Base-by-base conservation (phyloP, 2,888 invertebrate genomes). In the Rhingia rostrata region DNA sequence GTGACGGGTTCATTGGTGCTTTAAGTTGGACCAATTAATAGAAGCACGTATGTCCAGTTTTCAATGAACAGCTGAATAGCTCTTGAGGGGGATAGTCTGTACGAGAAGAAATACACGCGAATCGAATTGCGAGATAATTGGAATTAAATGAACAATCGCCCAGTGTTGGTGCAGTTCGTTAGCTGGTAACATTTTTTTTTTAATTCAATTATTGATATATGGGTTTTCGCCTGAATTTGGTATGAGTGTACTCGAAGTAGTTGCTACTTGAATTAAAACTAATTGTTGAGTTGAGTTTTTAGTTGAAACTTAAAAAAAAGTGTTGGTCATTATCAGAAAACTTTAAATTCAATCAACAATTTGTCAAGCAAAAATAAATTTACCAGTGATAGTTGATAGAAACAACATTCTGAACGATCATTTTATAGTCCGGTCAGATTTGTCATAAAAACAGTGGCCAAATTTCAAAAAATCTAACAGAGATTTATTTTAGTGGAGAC, bases 11-110 rank as follows among this genome's bases (percentile, higher is more conserved):
- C 51, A 77, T 66, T 75, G 75, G 43, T 49, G 51, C 77, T 78
- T 83, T 53, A 83, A 83, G 83, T 74, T 78, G 69, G 54, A 78
- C 83, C 83, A 83, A 83, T 83, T 83, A 83, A 83, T 69, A 73
- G 67, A 64, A 73, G 66, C 73, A 78, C 78, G 73, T 83, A 75
- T 63, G 49, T 60, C 47, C 49, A 49, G 49, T 58, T 0, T 12
- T 7, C 14, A 53, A 41, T 63, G 69, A 63, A 51, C 61, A 67
- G 35, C 49, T 22, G 61, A 43, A 58, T 60, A 43, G 58, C 45
- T 51, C 72, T 78, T 66, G 37, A 73, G 56, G 45, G 72, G 35
- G 32, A 49, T 14, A 39, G 47, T 12, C 10, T 61, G 43, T 39
- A 9, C 22, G 33, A 22, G 43, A 30, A 43, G 51, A 7, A 37